Base-by-base conservation (phyloP, 1,140 invertebrate genomes). In the Eriocheir sinensis region DNA sequence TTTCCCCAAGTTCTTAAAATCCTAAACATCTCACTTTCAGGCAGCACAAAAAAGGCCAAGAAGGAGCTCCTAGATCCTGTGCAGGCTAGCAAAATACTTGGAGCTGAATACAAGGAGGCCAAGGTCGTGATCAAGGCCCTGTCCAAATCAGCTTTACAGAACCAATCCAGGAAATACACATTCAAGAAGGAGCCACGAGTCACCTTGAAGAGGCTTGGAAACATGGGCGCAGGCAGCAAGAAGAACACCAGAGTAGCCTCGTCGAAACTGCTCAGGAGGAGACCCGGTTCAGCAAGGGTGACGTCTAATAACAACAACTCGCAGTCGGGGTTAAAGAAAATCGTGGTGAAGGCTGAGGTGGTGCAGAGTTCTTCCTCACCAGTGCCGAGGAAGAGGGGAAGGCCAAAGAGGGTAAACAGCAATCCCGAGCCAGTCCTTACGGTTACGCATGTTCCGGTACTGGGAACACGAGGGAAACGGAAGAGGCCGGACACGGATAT, bases 81-180 rank as follows among this genome's bases (percentile, higher is more conserved):
- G n/a, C n/a, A n/a, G n/a, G n/a, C n/a, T n/a, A n/a, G n/a, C n/a
- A n/a, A n/a, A n/a, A n/a, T 36, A 44, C n/a, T 44, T 8, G 30
- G 44, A 48, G 2, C 41, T 38, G 48, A 86, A 41, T 41, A 81
- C 4, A 34, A 21, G 38, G 41, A 85, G 34, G 17, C 91, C 32
- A 92, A 48, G 38, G 81, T 85, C 0, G 9, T 92, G 21, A 21
- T 92, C 30, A 48, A 83, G 30, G 41, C 17, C 27, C 91, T 92
- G 0, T 30, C 91, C 79, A 92, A 53, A 41, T 83, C 44, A 32
- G 2, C n/a, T 4, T 17, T 86, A 48, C 38, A 32, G n/a, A n/a
- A 38, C 40, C 36, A 36, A 53, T 8, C 91, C 32, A 41, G 38
- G n/a, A 85, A 44, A 41, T 27, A 53, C 27, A 36, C 3, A 36